Base-by-base conservation (phyloP, 2,113 vertebrate genomes). In the Heterocephalus glaber region DNA sequence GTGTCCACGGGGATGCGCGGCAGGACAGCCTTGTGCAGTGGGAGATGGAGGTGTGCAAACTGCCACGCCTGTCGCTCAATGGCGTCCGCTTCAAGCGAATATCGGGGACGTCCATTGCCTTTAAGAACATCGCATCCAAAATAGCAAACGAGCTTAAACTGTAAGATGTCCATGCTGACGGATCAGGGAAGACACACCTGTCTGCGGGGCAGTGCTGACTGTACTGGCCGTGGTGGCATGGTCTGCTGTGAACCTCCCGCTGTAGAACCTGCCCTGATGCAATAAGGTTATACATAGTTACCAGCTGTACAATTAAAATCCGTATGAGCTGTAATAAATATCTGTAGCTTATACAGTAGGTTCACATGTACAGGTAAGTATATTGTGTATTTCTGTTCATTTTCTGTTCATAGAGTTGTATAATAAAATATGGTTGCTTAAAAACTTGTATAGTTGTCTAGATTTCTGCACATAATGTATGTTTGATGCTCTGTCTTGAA, bases 81-180 rank as follows among this genome's bases (percentile, higher is more conserved):
- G 99, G 99, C 79, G 99, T 99, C 86, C 99, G 99, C 96, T 99
- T 99, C 98, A 99, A 99, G 98, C 99, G 99, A 96, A 99, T 99
- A 99, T 99, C 99, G 35, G 99, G 99, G 92, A 99, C 99, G 60
- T 99, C 99, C 96, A 99, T 99, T 19, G 99, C 99, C 97, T 99
- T 99, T 98, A 99, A 99, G 98, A 99, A 99, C 98, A 99, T 99
- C 98, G 99, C 99, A 97, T 99, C 99, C 98, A 99, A 99, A 98
- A 99, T 99, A 97, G 99, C 99, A 81, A 99, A 99, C 0, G 99
- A 99, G 99, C 99, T 99, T 97, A 99, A 99, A 98, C 99, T 99
- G 98, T 99, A 99, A 99, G 95, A 90, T 95, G 98, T 86, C 94
- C 91, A 84, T 2, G 80, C 95, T 97, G 92, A 70, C 97, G 97